Base-by-base conservation (phyloP, 2,888 invertebrate genomes). In the Plemyria rubiginata region DNA sequence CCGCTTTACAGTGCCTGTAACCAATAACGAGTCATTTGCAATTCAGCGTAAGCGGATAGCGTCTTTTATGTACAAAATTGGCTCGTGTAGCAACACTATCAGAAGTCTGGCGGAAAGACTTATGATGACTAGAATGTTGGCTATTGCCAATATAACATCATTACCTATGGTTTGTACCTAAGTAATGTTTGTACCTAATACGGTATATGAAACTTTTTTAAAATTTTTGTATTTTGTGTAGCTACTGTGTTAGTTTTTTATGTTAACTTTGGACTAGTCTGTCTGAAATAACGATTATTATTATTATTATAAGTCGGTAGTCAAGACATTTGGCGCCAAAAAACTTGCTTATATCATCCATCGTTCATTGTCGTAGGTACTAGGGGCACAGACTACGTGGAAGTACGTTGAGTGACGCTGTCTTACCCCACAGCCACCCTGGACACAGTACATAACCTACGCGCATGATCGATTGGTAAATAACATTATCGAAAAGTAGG, bases 391-490 rank as follows among this genome's bases (percentile, higher is more conserved):
- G 50, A 54, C 38, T 45, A 54, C 22, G 51, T 43, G 32, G 45
- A 13, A 36, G 48, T 58, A 50, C 15, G 32, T 48, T 38, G 8
- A 40, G 51, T 48, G 40, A 50, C 48, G 43, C 53, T 56, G 28
- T 70, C 73, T 76, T 76, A 65, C 51, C 71, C 73, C 65, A 46
- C 43, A 60, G 28, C 38, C 48, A 36, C 55, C 57, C 61, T 48
- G 54, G 67, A 45, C 52, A 57, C 59, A 59, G 56, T 60, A 61
- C 70, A 54, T 66, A 64, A 70, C 72, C 67, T 58, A 63, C 60
- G 55, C 54, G 45, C 52, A 61, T 85, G 85, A 86, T 84, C 81
- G 83, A 85, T 86, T 81, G 78, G 77, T 72, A 84, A 79, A 82
- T 77, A 80, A 79, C 81, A 82, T 81, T 81, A 80, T 77, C 75